phyloP scores from a whole-genome alignment of 2,797 vertebrate species.

The Lophotriccus pileatus region DNA sequence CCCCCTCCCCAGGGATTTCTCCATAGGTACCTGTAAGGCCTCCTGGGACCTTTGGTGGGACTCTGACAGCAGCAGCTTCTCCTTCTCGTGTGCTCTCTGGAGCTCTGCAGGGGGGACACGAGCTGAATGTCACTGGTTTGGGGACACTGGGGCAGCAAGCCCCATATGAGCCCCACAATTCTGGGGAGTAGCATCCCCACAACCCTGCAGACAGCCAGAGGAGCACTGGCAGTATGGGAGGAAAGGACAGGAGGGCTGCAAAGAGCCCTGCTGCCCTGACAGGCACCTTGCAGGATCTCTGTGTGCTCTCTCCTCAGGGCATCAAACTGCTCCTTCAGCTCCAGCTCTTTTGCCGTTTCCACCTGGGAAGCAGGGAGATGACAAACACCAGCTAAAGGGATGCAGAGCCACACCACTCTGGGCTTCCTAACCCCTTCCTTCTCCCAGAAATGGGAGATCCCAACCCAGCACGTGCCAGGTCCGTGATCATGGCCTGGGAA shows the following conservation, averaged over 20 bases:
- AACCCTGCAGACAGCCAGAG: background rate
- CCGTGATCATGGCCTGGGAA: background rate
- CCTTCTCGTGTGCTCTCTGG: conserved; percentile 58
- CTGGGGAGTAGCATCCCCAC: background rate
- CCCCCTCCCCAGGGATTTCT: background rate
- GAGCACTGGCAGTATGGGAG: rapidly evolving
- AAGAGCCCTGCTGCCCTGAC: background rate
- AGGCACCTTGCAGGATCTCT: conserved; percentile 76
- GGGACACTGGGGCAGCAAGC: background rate
- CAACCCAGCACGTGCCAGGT: background rate
- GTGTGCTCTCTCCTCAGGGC: conserved; percentile 66
- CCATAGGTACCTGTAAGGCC: conserved; percentile 74
- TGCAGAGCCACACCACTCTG: conserved; percentile 52
- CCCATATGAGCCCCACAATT: background rate
- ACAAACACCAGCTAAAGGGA: background rate
- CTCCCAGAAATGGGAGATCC: background rate
- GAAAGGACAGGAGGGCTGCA: background rate
- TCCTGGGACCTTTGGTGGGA: conserved; percentile 69
- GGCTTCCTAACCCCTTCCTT: background rate
- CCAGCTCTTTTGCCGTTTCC: conserved; percentile 74
- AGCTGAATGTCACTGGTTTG: rapidly evolving
- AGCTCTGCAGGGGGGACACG: conserved; percentile 59
- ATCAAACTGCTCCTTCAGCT: conserved; percentile 72
- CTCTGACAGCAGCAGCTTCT: conserved; percentile 70
- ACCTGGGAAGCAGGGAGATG: conserved; percentile 72